Evolutionary conservation across 2,888 invertebrate species (phyloP).

Genomic region (Himalopsyche tibetana): DNA sequence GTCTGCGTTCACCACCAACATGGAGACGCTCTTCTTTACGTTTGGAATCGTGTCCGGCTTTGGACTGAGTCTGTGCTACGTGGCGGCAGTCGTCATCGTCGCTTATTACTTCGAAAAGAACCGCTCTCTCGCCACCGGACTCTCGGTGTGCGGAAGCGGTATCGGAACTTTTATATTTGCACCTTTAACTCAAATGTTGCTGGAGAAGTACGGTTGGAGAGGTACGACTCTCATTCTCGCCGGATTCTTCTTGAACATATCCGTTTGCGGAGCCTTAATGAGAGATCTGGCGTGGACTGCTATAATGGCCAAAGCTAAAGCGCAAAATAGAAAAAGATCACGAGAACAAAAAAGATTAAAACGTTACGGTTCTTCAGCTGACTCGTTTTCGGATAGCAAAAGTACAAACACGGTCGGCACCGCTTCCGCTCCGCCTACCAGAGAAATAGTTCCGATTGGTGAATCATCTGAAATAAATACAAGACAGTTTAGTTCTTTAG

Average conservation of each 20-base stretch:
- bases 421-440: constrained; percentile 72
- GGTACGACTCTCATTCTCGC: constrained; percentile 89
- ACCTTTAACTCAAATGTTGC: constrained; percentile 84
- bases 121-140: constrained; percentile 89
- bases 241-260: constrained; percentile 88
- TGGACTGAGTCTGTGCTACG: constrained; percentile 90
- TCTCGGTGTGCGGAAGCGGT: constrained; percentile 91
- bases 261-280: constrained; percentile 89
- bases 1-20: constrained; percentile 85
- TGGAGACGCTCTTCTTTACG: constrained; percentile 87
- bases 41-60: constrained; percentile 91
- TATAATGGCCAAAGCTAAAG: constrained; percentile 79
- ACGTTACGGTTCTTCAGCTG: constrained; percentile 81
- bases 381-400: constrained; percentile 83
- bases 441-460: constrained; percentile 65
- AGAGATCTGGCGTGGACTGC: constrained; percentile 80
- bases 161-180: constrained; percentile 93
- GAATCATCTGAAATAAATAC: constrained; percentile 68
- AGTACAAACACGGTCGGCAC: constrained; percentile 82
- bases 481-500: constrained; percentile 86
- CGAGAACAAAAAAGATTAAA: constrained; percentile 78
- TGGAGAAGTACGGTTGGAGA: constrained; percentile 89
- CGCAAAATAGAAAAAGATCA: constrained; percentile 79
- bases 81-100: constrained; percentile 93
- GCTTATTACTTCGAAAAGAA: constrained; percentile 93